Conservation (phyloP, 92 coral and sea anemone genomes). For the Meandrina meandrites region DNA sequence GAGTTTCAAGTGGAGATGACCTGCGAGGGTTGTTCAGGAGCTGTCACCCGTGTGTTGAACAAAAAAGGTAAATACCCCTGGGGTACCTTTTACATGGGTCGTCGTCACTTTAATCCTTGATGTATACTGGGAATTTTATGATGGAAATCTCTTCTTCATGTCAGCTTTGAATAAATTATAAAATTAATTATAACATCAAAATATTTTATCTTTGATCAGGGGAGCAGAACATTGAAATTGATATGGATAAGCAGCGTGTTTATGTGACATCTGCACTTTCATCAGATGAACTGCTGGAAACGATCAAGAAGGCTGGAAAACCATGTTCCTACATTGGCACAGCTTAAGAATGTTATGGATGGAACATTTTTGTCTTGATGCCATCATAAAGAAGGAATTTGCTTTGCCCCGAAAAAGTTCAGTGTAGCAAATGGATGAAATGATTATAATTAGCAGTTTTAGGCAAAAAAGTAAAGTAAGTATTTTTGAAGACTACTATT, state of each 20-base stretch:
- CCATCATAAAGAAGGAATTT: background rate
- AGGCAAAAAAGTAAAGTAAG: background rate
- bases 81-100: background rate
- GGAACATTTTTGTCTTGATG: background rate
- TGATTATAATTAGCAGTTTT: background rate
- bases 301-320: conserved; percentile 90
- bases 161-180: too few relatives aligned
- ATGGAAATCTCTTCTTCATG: too few relatives aligned
- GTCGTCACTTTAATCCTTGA: background rate
- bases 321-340: conserved; percentile 73
- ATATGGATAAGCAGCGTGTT: conserved; percentile 89
- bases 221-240: conserved; percentile 75
- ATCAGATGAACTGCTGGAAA: conserved; percentile 82
- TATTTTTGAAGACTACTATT: background rate
- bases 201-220: conserved; percentile 1
- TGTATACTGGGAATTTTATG: background rate
- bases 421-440: background rate
- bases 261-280: conserved; percentile 85
- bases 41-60: conserved; percentile 87
- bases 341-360: conserved; percentile 40
- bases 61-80: conserved; percentile 65
- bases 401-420: background rate
- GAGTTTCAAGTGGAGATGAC: conserved; percentile 98
- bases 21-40: conserved; percentile 96
- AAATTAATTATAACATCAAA: too few relatives aligned